phyloP scores from a whole-genome alignment of 37 sponge, comb jelly and placozoan genomes.

The Cliona cf. orientalis region DNA sequence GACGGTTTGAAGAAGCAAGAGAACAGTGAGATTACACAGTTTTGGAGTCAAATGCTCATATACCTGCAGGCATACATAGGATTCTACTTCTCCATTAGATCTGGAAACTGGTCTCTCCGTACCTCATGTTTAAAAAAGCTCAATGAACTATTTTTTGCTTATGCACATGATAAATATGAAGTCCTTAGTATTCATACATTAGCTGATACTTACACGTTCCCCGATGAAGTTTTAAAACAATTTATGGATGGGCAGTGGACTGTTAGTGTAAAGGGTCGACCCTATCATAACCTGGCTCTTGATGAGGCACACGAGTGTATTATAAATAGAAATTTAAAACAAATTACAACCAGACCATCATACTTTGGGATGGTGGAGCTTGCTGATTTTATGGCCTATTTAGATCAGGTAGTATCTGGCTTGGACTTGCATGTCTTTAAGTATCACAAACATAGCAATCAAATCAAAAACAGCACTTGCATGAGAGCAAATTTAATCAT shows the following conservation, averaged over 20 bases:
- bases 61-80: constrained; percentile 5
- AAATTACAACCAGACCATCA: constrained; percentile 19
- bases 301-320: constrained; percentile 24
- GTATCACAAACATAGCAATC: not conserved
- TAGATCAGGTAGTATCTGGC: not conserved
- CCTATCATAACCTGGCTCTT: constrained; percentile 4
- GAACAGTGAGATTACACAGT: constrained; percentile 1
- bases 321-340: constrained; percentile 18
- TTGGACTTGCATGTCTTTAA: constrained; percentile 2
- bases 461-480: too few relatives aligned
- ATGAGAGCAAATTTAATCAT: not conserved
- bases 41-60: constrained; percentile 3
- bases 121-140: not conserved
- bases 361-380: constrained; percentile 8
- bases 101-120: constrained; percentile 14
- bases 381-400: constrained; percentile 18
- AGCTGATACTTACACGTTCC: constrained; percentile 1
- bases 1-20: not conserved
- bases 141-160: not conserved
- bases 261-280: constrained; percentile 6
- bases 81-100: constrained; percentile 22
- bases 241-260: constrained; percentile 5
- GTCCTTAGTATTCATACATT: not conserved
- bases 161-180: not conserved
- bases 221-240: not conserved